These are phyloP conservation scores for Myotis brandtii DNA, from an alignment of 2,113 vertebrate genomes.

Conservation along the genomic window DNA sequence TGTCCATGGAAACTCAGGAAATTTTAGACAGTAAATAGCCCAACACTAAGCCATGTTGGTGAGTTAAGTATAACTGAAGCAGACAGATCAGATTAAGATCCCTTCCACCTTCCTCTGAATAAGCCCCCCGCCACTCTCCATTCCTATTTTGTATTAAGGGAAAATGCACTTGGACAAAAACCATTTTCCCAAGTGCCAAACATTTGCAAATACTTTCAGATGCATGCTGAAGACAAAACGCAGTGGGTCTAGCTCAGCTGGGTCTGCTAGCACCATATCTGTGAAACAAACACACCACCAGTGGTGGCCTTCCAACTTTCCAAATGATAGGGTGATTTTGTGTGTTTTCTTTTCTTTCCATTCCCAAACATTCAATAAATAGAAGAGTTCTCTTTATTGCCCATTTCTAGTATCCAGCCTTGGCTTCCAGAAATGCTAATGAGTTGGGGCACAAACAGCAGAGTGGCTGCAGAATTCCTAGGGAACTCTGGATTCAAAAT, in stretches of 20 bases:
- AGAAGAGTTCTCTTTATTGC: neutral
- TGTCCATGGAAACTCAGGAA: neutral
- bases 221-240: neutral
- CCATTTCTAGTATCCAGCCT: neutral
- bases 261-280: neutral
- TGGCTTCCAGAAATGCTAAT: neutral
- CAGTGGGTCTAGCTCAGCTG: neutral
- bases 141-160: neutral
- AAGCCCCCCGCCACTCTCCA: neutral
- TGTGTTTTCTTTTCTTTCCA: neutral
- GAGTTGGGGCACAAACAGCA: neutral
- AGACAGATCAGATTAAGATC: neutral
- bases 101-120: neutral
- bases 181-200: neutral
- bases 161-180: constrained; percentile 12
- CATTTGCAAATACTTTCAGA: constrained; percentile 37
- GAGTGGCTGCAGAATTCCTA: neutral
- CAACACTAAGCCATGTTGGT: neutral
- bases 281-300: neutral
- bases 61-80: constrained; percentile 2
- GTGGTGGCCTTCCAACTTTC: neutral
- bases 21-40: constrained; percentile 40
- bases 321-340: neutral
- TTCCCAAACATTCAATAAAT: neutral
- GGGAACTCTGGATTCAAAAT: neutral